Percentiles rank a stretch among this genome's conserved stretches.
phyloP scores from a whole-genome alignment of 2,888 invertebrate genomes.

The Lysandra bellargus region DNA sequence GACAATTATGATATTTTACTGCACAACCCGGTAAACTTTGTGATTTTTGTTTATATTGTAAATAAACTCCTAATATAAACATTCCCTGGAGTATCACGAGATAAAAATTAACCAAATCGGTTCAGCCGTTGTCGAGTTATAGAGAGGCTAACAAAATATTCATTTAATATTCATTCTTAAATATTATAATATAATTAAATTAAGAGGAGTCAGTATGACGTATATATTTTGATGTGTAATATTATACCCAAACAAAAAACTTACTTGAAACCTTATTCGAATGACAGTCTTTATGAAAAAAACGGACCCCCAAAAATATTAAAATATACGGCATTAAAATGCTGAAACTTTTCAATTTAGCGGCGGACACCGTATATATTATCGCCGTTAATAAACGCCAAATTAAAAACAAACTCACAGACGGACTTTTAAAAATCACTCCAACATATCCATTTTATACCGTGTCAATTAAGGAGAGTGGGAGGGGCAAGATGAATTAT shows the following conservation, averaged over 20 bases:
- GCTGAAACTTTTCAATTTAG: constrained; percentile 49
- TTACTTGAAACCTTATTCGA: background rate
- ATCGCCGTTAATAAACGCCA: constrained; percentile 46
- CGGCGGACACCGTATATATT: constrained; percentile 46
- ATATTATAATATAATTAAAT: no score
- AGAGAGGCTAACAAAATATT: no score
- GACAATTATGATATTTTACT: no score
- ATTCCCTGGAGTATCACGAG: no score
- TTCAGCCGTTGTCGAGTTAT: no score
- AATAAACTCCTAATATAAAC: no score
- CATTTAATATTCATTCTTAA: no score
- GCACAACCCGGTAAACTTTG: no score
- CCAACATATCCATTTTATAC: constrained; percentile 60
- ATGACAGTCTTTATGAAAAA: background rate
- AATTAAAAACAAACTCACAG: constrained; percentile 49
- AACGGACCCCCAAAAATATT: constrained; percentile 24
- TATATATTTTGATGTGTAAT: background rate
- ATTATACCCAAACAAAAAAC: background rate
- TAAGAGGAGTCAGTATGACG: no score
- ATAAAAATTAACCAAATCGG: no score
- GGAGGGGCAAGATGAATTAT: constrained; percentile 22
- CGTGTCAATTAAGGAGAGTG: constrained; percentile 49
- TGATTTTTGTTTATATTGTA: no score
- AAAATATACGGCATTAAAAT: constrained; percentile 41
- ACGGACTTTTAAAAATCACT: constrained; percentile 61